These are phyloP conservation scores for Steatocranus sp. DNA, from an alignment of 2,797 vertebrate genomes.

Conservation along the genomic window DNA sequence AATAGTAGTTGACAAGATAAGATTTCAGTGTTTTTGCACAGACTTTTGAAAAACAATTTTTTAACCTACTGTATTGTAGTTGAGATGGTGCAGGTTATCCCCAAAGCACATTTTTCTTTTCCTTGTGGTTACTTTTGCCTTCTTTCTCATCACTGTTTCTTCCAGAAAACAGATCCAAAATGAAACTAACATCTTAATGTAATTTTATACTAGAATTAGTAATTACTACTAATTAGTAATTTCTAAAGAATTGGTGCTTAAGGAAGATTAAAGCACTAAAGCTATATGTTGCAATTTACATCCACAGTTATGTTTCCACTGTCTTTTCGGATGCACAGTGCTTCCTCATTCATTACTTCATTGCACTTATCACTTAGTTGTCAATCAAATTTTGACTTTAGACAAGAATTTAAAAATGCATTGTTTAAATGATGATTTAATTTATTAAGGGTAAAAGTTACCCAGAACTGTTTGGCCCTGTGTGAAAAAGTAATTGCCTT, in stretches of 20 bases:
- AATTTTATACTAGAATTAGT: not conserved
- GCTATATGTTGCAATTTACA: not conserved
- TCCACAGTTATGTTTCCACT: not conserved
- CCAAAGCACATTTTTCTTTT: not conserved
- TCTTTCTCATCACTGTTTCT: not conserved
- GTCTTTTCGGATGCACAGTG: not conserved
- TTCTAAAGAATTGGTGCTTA: not conserved
- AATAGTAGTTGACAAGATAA: not conserved
- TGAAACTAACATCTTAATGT: not conserved
- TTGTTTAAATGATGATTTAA: not conserved
- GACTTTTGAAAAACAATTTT: not conserved
- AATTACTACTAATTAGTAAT: not conserved
- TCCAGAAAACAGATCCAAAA: not conserved
- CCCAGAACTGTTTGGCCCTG: not conserved
- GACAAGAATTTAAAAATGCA: not conserved
- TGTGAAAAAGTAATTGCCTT: not conserved
- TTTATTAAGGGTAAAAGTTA: no score
- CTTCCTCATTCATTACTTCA: not conserved
- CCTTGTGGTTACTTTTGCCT: not conserved
- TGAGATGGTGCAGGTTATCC: not conserved
- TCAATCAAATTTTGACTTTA: not conserved
- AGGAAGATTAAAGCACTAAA: not conserved
- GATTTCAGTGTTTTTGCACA: not conserved
- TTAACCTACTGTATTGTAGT: not conserved
- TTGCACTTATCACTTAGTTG: not conserved